Evolutionary conservation across 2,113 vertebrate species (phyloP).

Genomic region (Nothocercus nigrocapillus): DNA sequence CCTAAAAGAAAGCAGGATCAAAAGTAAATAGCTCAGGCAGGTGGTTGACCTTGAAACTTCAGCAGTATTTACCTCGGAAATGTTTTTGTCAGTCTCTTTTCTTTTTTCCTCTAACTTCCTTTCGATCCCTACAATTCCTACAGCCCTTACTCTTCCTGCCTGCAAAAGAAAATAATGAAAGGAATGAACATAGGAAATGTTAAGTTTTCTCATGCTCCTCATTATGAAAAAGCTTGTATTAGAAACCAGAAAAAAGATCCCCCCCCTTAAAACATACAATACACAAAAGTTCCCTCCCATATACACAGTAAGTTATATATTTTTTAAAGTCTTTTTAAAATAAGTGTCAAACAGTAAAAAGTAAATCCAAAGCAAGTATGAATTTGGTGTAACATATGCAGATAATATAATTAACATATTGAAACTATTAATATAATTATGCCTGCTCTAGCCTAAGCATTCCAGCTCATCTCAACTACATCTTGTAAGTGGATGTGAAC

Average conservation of each 20-base stretch:
- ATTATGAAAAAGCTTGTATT: background rate
- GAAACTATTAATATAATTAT: background rate
- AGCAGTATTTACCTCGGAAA: constrained; percentile 89
- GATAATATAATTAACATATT: background rate
- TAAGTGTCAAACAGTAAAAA: background rate
- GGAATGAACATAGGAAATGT: constrained; percentile 71
- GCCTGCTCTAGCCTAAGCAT: background rate
- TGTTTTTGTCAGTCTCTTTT: constrained; percentile 99
- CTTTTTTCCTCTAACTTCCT: constrained; percentile 97
- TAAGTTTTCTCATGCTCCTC: constrained; percentile 34
- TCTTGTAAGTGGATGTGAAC: background rate
- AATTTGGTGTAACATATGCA: background rate
- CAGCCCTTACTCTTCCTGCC: constrained; percentile 93
- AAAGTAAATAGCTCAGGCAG: constrained; percentile 20
- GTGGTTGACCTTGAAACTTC: constrained; percentile 1
- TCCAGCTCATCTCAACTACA: background rate
- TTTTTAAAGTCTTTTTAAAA: constrained; percentile 33
- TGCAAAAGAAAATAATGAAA: constrained; percentile 68
- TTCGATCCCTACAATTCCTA: constrained; percentile 97
- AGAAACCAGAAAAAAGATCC: constrained; percentile 12
- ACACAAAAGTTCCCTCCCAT: background rate
- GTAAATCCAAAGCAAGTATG: background rate
- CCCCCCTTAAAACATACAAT: too few relatives aligned
- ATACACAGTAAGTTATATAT: background rate
- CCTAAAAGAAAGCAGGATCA: constrained; percentile 32